Conservation (phyloP, 2,113 vertebrate genomes). For the Pachycephala philippinensis region DNA sequence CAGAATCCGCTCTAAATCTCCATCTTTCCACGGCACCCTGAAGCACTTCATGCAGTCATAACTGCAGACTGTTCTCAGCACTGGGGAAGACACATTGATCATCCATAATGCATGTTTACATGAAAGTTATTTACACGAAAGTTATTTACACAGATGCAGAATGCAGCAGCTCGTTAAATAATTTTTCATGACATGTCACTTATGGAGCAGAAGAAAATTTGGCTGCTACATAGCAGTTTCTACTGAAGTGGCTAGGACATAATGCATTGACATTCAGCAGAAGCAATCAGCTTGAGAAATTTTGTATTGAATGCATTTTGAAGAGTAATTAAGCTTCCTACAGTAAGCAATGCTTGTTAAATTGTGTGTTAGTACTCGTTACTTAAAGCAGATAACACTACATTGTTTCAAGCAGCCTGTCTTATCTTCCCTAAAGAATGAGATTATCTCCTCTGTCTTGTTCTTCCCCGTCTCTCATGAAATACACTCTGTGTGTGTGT, state of each 20-base stretch:
- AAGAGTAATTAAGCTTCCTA: conserved; percentile 53
- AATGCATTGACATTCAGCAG: not conserved
- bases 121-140: not conserved
- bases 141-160: conserved; percentile 44
- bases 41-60: not conserved
- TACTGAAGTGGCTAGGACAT: not conserved
- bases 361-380: conserved; percentile 10
- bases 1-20: not conserved
- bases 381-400: conserved; percentile 12
- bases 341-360: conserved; percentile 27
- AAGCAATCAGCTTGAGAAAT: conserved; percentile 41
- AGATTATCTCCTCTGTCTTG: conserved; percentile 12
- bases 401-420: conserved; percentile 22
- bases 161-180: conserved; percentile 4
- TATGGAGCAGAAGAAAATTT: not conserved
- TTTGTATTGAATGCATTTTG: not conserved
- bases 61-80: not conserved
- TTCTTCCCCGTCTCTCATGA: not conserved
- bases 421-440: conserved; percentile 18
- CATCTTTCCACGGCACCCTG: not conserved
- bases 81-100: not conserved
- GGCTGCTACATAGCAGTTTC: not conserved
- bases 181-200: conserved; percentile 17
- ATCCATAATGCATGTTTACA: not conserved
- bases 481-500: not conserved